These are phyloP conservation scores for Hofmannophila pseudospretella DNA, from an alignment of 2,888 invertebrate species.

Conservation along the genomic window DNA sequence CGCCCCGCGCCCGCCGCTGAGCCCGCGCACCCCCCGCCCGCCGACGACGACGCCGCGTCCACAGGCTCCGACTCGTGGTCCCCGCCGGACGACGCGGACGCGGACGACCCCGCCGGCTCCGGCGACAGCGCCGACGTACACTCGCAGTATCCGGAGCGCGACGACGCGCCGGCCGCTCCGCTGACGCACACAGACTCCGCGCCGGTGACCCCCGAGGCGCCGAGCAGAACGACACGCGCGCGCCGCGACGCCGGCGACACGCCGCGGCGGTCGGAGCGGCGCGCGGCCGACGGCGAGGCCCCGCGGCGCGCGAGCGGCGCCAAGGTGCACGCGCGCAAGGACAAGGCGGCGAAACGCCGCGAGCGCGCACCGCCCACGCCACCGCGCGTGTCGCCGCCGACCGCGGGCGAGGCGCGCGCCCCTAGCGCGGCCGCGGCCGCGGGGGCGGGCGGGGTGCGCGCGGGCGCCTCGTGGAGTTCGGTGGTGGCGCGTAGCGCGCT, in stretches of 20 bases:
- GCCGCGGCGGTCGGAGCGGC: conserved; percentile 11
- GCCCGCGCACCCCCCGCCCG: conserved; percentile 5
- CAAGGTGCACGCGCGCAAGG: conserved; percentile 15
- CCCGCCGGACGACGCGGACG: conserved; percentile 2
- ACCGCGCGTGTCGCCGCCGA: conserved; percentile 15
- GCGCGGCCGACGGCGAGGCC: background rate
- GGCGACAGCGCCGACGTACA: conserved; percentile 5
- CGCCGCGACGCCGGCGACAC: conserved; percentile 10
- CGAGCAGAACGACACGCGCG: too few relatives aligned
- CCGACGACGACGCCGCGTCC: conserved; percentile 30
- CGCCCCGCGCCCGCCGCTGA: conserved; percentile 12
- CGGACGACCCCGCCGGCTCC: conserved; percentile 1
- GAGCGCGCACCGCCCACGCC: conserved; percentile 14
- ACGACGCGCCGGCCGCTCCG: conserved; percentile 10
- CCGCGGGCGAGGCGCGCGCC: conserved; percentile 13
- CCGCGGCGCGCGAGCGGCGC: conserved; percentile 12
- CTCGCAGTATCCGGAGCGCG: too few relatives aligned
- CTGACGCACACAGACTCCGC: conserved; percentile 5
- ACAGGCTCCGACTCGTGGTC: conserved; percentile 29
- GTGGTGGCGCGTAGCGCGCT: conserved; percentile 41
- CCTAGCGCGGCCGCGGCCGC: conserved; percentile 11
- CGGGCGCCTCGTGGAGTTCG: conserved; percentile 55
- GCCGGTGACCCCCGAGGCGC: conserved; percentile 9
- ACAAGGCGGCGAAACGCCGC: conserved; percentile 12
- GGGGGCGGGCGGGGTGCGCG: conserved; percentile 33